Evolutionary conservation across 2,888 invertebrate species (phyloP).

Genomic region (Alloscopus bannaensis): DNA sequence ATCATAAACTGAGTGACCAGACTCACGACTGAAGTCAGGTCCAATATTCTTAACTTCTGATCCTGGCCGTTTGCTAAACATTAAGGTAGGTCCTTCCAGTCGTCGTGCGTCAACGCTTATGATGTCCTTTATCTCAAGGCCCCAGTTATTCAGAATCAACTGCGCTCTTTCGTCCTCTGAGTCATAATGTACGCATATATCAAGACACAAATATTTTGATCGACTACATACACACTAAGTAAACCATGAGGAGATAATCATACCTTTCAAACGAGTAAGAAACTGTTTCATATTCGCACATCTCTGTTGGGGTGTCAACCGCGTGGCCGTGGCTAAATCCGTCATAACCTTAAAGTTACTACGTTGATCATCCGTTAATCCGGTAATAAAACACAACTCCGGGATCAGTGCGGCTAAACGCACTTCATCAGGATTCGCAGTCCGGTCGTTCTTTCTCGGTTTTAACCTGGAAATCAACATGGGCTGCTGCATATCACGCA

Average conservation of each 20-base stretch:
- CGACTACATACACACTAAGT: background rate
- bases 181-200: background rate
- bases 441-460: slow-evolving; percentile 70
- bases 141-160: slow-evolving; percentile 87
- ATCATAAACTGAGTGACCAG: background rate
- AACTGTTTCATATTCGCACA: slow-evolving; percentile 81
- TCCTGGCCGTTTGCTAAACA: slow-evolving; percentile 37
- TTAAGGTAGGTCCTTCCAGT: slow-evolving; percentile 76
- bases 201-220: background rate
- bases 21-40: slow-evolving; percentile 7
- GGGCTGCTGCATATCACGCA: slow-evolving; percentile 86
- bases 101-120: slow-evolving; percentile 81
- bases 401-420: slow-evolving; percentile 82
- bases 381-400: slow-evolving; percentile 92
- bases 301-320: slow-evolving; percentile 87
- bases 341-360: slow-evolving; percentile 90
- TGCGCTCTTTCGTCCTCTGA: slow-evolving; percentile 75
- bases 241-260: background rate
- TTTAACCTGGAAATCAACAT: slow-evolving; percentile 82
- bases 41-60: background rate
- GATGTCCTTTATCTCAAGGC: slow-evolving; percentile 80
- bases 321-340: slow-evolving; percentile 86
- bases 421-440: slow-evolving; percentile 73
- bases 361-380: slow-evolving; percentile 89
- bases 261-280: slow-evolving; percentile 73